Evolutionary conservation across 2,888 invertebrate species (phyloP).

Genomic region (Prenolepis imparis): DNA sequence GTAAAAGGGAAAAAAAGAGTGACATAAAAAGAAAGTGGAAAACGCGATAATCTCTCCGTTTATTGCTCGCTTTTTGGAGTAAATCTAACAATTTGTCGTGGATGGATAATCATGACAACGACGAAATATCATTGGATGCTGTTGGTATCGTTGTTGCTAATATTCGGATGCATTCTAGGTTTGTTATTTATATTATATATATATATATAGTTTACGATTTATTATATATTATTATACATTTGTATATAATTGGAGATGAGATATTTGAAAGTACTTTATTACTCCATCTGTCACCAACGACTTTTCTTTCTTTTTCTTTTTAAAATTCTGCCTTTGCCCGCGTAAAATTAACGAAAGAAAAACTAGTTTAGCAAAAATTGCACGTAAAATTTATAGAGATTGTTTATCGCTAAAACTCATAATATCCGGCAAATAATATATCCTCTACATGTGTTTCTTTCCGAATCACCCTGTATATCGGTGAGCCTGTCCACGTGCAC

Average conservation of each 20-base stretch:
- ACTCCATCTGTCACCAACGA: background rate
- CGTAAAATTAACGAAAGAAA: background rate
- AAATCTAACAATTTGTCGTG: conserved; percentile 31
- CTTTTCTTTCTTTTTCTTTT: background rate
- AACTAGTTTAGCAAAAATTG: background rate
- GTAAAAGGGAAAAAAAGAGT: background rate
- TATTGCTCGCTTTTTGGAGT: conserved; percentile 5
- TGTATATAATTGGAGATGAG: background rate
- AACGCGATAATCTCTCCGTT: background rate
- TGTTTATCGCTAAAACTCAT: background rate
- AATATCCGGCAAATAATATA: background rate
- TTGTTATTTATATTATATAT: background rate
- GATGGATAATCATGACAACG: conserved; percentile 40
- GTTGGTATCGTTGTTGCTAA: conserved; percentile 21
- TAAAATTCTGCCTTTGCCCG: background rate
- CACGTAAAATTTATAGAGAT: background rate
- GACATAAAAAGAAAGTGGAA: background rate
- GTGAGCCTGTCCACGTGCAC: conserved; percentile 9
- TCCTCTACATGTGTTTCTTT: background rate
- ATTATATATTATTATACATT: background rate
- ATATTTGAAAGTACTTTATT: background rate
- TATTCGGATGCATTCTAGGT: conserved; percentile 34
- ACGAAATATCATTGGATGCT: conserved; percentile 34
- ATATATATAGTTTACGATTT: background rate
- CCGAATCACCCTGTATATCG: conserved; percentile 1